Conservation (phyloP, 2,113 vertebrate genomes). For the Spea multiplicata region DNA sequence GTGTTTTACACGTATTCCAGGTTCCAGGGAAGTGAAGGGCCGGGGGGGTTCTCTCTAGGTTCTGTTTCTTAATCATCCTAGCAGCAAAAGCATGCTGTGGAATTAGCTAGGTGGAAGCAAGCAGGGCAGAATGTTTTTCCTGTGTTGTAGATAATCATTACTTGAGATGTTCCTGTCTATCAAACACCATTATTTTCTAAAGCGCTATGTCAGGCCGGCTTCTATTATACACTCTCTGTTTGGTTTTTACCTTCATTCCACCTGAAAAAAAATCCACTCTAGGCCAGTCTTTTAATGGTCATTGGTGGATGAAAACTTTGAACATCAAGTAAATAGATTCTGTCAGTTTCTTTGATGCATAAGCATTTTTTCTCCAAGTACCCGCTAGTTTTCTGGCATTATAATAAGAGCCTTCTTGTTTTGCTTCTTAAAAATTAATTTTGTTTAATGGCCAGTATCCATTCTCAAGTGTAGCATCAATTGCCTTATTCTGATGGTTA, state of each 20-base stretch:
- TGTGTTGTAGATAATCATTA: slow-evolving; percentile 36
- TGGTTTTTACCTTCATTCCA: slow-evolving; percentile 34
- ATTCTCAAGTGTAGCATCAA: too few relatives aligned
- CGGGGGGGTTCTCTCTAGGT: too few relatives aligned
- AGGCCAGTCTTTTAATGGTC: slow-evolving; percentile 42
- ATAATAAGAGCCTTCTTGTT: slow-evolving; percentile 21
- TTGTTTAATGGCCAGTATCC: background rate
- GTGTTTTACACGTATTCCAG: too few relatives aligned
- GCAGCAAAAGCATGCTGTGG: background rate
- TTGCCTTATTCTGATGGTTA: too few relatives aligned
- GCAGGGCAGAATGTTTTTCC: slow-evolving; percentile 5
- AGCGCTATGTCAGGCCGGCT: slow-evolving; percentile 27
- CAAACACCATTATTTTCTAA: slow-evolving; percentile 41
- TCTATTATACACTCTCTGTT: slow-evolving; percentile 33
- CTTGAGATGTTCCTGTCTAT: slow-evolving; percentile 21
- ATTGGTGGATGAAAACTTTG: slow-evolving; percentile 37
- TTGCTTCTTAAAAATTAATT: slow-evolving; percentile 24
- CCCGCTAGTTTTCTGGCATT: slow-evolving; percentile 11
- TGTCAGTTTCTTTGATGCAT: slow-evolving; percentile 41
- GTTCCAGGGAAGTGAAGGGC: too few relatives aligned
- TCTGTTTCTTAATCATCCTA: too few relatives aligned
- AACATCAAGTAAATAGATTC: slow-evolving; percentile 46
- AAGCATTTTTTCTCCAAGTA: background rate
- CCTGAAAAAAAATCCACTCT: slow-evolving; percentile 2
- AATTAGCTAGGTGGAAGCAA: slow-evolving; percentile 31